Conservation (phyloP, 2,888 invertebrate genomes). For the Caenorhabditis sp. region DNA sequence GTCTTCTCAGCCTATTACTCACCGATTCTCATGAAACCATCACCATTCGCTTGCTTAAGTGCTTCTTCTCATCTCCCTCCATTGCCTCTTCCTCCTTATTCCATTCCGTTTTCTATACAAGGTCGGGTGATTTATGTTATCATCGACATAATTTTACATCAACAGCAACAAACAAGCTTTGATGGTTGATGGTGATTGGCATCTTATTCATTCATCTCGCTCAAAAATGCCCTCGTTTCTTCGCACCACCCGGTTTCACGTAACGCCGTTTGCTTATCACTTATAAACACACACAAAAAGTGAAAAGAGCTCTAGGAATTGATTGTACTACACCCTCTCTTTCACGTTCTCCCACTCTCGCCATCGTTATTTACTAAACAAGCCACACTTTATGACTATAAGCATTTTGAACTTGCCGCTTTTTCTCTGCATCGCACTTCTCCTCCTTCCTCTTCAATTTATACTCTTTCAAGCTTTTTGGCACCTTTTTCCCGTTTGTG, state of each 20-base stretch:
- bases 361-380: constrained; percentile 23
- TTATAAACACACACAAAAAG: constrained; percentile 34
- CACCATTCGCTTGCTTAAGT: constrained; percentile 33
- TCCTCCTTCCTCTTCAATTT: constrained; percentile 16
- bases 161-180: constrained; percentile 51
- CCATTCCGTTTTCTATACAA: constrained; percentile 7
- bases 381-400: constrained; percentile 39
- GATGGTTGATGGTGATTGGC: constrained; percentile 38
- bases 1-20: constrained; percentile 48
- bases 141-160: constrained; percentile 40
- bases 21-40: constrained; percentile 34
- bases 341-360: constrained; percentile 32
- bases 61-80: constrained; percentile 29
- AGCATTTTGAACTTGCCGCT: constrained; percentile 54
- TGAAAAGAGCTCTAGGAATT: constrained; percentile 24
- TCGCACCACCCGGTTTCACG: constrained; percentile 52
- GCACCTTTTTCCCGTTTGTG: constrained; percentile 2
- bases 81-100: constrained; percentile 26
- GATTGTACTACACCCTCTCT: constrained; percentile 46
- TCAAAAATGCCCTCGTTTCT: constrained; percentile 34
- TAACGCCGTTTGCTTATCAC: constrained; percentile 40
- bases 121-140: constrained; percentile 50
- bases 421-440: constrained; percentile 12
- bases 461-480: constrained; percentile 1
- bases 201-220: constrained; percentile 20